Evolutionary conservation across 2,797 vertebrate species (phyloP).

Genomic region (Sphaeramia orbicularis): DNA sequence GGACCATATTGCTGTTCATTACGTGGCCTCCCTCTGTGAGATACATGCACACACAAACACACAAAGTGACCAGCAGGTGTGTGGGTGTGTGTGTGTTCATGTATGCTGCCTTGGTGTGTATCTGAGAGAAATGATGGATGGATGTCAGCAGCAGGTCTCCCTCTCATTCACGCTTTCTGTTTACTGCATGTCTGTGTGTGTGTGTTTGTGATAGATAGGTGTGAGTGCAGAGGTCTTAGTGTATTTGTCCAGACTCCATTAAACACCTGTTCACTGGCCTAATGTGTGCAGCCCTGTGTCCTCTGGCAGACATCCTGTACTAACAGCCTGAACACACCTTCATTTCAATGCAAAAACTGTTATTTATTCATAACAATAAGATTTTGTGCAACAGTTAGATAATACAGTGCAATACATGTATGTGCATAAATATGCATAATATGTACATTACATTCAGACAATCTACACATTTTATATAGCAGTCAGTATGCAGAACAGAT

Average conservation of each 20-base stretch:
- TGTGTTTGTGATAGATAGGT: conserved; percentile 52
- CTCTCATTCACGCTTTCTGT: conserved; percentile 36
- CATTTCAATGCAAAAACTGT: not conserved
- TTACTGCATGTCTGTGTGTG: conserved; percentile 31
- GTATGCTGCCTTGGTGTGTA: conserved; percentile 18
- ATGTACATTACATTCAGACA: too few species aligned
- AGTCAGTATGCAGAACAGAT: too few species aligned
- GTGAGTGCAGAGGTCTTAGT: conserved; percentile 63
- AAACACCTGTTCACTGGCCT: conserved; percentile 77
- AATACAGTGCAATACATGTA: too few species aligned
- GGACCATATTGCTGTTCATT: conserved; percentile 72
- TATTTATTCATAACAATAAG: not conserved
- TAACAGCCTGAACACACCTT: conserved; percentile 2
- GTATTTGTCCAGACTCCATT: conserved; percentile 78
- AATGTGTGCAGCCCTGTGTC: conserved; percentile 58
- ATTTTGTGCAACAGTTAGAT: too few species aligned
- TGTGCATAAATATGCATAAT: too few species aligned
- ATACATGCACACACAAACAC: conserved; percentile 15
- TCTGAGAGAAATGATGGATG: conserved; percentile 74
- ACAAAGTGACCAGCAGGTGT: conserved; percentile 9
- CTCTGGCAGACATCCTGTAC: conserved; percentile 34
- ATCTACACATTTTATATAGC: too few species aligned
- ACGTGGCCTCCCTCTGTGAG: conserved; percentile 50
- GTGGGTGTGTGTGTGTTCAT: conserved; percentile 1
- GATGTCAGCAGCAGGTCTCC: conserved; percentile 72